Base-by-base conservation (phyloP, 2,113 vertebrate species). In the Ifrita kowaldi region DNA sequence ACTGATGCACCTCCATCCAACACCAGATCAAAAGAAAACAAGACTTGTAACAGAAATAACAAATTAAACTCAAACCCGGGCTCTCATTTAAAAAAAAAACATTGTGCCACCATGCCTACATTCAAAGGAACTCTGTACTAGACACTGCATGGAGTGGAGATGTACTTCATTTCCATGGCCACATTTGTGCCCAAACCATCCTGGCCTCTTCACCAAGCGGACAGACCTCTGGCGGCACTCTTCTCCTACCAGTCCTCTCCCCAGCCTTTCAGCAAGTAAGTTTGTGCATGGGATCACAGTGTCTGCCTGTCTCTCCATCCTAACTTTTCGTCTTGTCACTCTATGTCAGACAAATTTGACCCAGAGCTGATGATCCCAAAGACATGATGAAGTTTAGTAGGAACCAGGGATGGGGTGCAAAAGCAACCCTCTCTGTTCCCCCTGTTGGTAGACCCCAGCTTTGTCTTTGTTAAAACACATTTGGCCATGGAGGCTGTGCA, bases 351-450 rank as follows among this genome's bases (percentile, higher is more conserved):
- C 30, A 62, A 33, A 86, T 57, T 73, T 92, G 55, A 65, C n/a
- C 2, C 5, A 63, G 65, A 84, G 8, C 15, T 28, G 27, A 16
- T 77, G 11, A 78, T 28, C 33, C 41, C 9, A 2, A 63, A 89
- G 42, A 13, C 3, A 16, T 6, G 22, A 41, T 35, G 11, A 94
- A 78, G 19, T 71, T 79, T 35, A 64, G 52, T 3, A 59, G 60
- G 41, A 78, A 15, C 17, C 27, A 67, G 26, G 24, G 9, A 8
- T 55, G 26, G 3, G 11, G 2, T 44, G 24, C 2, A 0, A 73
- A 92, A 88, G 5, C 0, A 0, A 33, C 18, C 23, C 9, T 84
- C 59, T 30, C 16, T 18, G 6, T 49, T 64, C 17, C 16, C 12
- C 4, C 2, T 13, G 1, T 32, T 59, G 39, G 52, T 14, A 64